These are phyloP conservation scores for Listronotus oregonensis DNA, from an alignment of 1,140 invertebrate species.

Conservation along the genomic window DNA sequence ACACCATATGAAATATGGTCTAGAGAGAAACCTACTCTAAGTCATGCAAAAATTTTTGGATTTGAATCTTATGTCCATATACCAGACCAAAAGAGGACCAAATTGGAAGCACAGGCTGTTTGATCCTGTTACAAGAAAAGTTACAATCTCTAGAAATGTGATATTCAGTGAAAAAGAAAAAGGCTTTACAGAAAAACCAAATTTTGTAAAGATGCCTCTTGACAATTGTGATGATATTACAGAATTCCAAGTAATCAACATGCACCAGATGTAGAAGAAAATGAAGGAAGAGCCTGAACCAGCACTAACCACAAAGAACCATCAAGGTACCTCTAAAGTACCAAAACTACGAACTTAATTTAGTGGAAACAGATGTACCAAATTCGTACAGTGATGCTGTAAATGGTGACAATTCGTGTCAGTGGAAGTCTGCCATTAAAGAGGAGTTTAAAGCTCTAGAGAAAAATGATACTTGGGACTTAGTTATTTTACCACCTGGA, in stretches of 20 bases:
- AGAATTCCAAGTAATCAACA: conserved; percentile 44
- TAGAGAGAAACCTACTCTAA: too few relatives aligned
- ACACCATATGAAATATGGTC: too few relatives aligned
- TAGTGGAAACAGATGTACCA: conserved; percentile 25
- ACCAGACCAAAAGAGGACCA: too few relatives aligned
- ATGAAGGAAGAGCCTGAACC: conserved; percentile 24
- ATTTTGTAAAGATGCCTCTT: too few relatives aligned
- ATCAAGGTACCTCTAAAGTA: neutral
- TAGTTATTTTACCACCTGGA: conserved; percentile 43
- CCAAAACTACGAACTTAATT: conserved; percentile 22
- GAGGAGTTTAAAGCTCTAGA: conserved; percentile 47
- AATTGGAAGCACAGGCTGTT: too few relatives aligned
- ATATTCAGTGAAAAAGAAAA: too few relatives aligned
- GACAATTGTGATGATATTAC: conserved; percentile 15
- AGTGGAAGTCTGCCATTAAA: conserved; percentile 45
- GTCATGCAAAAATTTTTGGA: too few relatives aligned
- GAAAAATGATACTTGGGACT: conserved; percentile 47
- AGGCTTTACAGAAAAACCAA: too few relatives aligned
- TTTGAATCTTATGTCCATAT: too few relatives aligned
- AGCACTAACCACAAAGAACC: conserved; percentile 13
- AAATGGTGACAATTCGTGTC: neutral
- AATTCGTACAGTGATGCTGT: conserved; percentile 33
- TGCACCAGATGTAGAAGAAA: too few relatives aligned
- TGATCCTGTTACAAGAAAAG: too few relatives aligned
- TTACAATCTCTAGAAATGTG: too few relatives aligned